phyloP scores from a whole-genome alignment of 2,797 vertebrate genomes.

The Sparidentex hasta region DNA sequence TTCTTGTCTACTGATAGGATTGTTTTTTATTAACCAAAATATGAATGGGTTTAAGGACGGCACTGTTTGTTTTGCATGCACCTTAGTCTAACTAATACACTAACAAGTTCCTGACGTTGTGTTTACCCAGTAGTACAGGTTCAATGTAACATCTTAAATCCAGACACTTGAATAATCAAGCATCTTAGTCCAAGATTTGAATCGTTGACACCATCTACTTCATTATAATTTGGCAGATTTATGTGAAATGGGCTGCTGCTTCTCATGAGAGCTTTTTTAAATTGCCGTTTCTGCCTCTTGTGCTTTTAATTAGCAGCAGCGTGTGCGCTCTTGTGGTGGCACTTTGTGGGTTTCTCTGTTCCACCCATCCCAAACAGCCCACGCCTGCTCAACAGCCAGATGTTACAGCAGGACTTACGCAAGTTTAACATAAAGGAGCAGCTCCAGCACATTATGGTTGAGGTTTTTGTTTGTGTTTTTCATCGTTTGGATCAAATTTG shows the following conservation, averaged over 20 bases:
- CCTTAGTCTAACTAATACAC: not conserved
- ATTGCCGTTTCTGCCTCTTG: constrained; percentile 30
- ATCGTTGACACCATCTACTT: constrained; percentile 20
- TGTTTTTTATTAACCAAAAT: not conserved
- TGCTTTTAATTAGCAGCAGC: constrained; percentile 68
- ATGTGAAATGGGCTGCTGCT: constrained; percentile 24
- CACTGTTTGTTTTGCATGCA: not conserved
- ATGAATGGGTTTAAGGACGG: not conserved
- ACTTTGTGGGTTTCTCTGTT: constrained; percentile 68
- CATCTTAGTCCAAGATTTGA: constrained; percentile 10
- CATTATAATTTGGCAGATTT: constrained; percentile 19
- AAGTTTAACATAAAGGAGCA: constrained; percentile 29
- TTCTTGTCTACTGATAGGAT: not conserved
- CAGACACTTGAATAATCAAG: constrained; percentile 23
- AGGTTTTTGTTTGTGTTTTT: not conserved
- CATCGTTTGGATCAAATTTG: constrained; percentile 19
- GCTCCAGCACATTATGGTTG: constrained; percentile 14
- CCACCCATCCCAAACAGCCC: constrained; percentile 70
- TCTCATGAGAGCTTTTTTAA: constrained; percentile 50
- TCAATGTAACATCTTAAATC: not conserved
- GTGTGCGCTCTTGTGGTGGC: constrained; percentile 71
- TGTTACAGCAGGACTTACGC: constrained; percentile 56
- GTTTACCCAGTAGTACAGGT: not conserved
- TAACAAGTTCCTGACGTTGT: not conserved
- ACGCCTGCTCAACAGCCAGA: constrained; percentile 70